A percentile compares a stretch with the other conserved stretches of the same genome.
Conservation (phyloP, 2,888 invertebrate genomes). For the Tachina lurida region DNA sequence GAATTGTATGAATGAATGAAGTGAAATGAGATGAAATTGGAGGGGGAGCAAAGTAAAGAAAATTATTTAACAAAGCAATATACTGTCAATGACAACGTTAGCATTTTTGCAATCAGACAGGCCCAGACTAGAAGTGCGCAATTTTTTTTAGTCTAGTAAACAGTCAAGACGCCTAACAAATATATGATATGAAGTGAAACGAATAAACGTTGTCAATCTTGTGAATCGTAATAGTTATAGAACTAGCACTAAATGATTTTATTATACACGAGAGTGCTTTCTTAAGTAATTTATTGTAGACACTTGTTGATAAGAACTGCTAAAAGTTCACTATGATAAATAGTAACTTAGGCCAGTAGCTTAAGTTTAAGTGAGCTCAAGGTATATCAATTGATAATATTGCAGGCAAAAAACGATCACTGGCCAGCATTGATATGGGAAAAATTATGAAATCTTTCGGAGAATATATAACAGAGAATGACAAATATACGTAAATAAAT, state of each 20-base stretch:
- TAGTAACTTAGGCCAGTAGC: too few relatives aligned
- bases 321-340: too few relatives aligned
- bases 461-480: too few relatives aligned
- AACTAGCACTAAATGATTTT: slow-evolving; percentile 7
- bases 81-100: slow-evolving; percentile 56
- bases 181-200: slow-evolving; percentile 21
- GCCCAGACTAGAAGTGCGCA: not conserved
- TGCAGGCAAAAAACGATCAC: too few relatives aligned
- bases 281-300: too few relatives aligned
- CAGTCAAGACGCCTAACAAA: slow-evolving; percentile 31
- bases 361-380: too few relatives aligned
- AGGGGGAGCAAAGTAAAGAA: not conserved
- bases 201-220: slow-evolving; percentile 32
- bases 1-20: slow-evolving; percentile 34
- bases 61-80: slow-evolving; percentile 31
- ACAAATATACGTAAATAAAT: too few relatives aligned
- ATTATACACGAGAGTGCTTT: not conserved
- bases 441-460: too few relatives aligned
- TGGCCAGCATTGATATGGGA: too few relatives aligned
- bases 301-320: too few relatives aligned
- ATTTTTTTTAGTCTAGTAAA: not conserved
- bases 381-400: too few relatives aligned
- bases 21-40: not conserved
- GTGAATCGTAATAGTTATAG: slow-evolving; percentile 25
- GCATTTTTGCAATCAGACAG: slow-evolving; percentile 26